phyloP scores from a whole-genome alignment of 92 coral and sea anemone species.

The Plumapathes pennacea region DNA sequence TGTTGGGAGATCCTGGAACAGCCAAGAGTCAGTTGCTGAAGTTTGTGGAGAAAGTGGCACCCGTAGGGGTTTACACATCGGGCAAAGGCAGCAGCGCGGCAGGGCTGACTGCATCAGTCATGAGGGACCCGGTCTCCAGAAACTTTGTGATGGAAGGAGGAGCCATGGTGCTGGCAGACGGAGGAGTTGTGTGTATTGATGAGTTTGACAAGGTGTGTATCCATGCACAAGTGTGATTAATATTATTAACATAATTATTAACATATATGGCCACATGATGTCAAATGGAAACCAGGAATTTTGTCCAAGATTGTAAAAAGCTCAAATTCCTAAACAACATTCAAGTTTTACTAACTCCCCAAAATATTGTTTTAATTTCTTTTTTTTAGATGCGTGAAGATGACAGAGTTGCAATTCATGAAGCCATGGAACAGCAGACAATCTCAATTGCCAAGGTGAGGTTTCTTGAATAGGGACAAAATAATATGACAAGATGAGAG shows the following conservation, averaged over 20 bases:
- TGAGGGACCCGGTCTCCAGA: slow-evolving; percentile 94
- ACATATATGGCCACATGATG: background rate
- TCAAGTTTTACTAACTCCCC: too few species aligned
- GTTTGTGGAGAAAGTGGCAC: slow-evolving; percentile 96
- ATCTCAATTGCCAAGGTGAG: slow-evolving; percentile 93
- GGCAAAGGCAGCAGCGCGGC: slow-evolving; percentile 99
- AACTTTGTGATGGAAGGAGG: slow-evolving; percentile 99
- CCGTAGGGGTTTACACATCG: slow-evolving; percentile 93
- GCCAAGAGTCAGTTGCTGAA: slow-evolving; percentile 97
- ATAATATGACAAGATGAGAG: background rate
- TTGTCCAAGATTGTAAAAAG: too few species aligned
- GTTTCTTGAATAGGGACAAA: too few species aligned
- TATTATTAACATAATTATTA: too few species aligned
- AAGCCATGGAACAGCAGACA: slow-evolving; percentile 99
- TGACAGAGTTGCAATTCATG: slow-evolving; percentile 99
- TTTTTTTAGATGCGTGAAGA: slow-evolving; percentile 88
- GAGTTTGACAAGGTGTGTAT: slow-evolving; percentile 92
- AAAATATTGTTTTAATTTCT: background rate
- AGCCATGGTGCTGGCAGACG: slow-evolving; percentile 99
- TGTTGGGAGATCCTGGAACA: slow-evolving; percentile 99
- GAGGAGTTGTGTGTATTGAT: slow-evolving; percentile 98
- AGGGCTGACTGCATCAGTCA: slow-evolving; percentile 96
- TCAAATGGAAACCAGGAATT: too few species aligned
- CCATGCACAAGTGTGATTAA: too few species aligned
- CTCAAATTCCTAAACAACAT: too few species aligned